Conservation (phyloP, 2,797 vertebrate genomes). For the Hippocampus kuda region DNA sequence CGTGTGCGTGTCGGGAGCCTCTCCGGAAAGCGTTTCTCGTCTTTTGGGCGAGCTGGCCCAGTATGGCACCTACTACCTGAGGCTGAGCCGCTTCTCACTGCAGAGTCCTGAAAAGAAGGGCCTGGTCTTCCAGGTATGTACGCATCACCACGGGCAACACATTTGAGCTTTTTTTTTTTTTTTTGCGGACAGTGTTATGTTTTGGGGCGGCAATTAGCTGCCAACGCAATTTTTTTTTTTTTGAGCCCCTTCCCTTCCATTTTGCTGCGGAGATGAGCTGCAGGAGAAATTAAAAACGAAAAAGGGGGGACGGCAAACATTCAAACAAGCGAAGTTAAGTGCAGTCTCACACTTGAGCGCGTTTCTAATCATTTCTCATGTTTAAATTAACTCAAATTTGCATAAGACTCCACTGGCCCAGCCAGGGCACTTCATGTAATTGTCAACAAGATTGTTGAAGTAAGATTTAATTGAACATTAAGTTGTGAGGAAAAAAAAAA, state of each 20-base stretch:
- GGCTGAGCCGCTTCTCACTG: constrained; percentile 83
- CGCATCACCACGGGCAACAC: not conserved
- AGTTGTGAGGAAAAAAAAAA: not conserved
- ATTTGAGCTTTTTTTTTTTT: not conserved
- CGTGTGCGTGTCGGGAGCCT: constrained; percentile 84
- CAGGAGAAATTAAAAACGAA: not conserved
- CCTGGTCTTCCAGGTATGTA: constrained; percentile 90
- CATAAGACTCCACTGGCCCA: not conserved
- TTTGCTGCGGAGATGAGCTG: not conserved
- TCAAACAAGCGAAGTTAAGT: not conserved
- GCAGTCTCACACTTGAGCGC: not conserved
- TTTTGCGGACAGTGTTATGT: too few relatives aligned
- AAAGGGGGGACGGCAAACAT: not conserved
- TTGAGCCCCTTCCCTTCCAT: not conserved
- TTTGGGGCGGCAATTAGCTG: too few relatives aligned
- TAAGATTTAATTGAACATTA: constrained; percentile 2
- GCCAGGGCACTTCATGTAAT: constrained; percentile 2
- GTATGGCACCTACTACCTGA: constrained; percentile 84
- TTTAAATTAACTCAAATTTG: not conserved
- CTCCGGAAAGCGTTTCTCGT: constrained; percentile 82
- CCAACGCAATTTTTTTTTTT: not conserved
- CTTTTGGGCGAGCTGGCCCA: constrained; percentile 81
- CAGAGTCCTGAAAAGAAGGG: constrained; percentile 80
- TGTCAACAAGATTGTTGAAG: constrained; percentile 3
- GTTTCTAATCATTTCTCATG: not conserved